Conservation (phyloP, 1,140 invertebrate genomes). For the Branchinecta lynchi region DNA sequence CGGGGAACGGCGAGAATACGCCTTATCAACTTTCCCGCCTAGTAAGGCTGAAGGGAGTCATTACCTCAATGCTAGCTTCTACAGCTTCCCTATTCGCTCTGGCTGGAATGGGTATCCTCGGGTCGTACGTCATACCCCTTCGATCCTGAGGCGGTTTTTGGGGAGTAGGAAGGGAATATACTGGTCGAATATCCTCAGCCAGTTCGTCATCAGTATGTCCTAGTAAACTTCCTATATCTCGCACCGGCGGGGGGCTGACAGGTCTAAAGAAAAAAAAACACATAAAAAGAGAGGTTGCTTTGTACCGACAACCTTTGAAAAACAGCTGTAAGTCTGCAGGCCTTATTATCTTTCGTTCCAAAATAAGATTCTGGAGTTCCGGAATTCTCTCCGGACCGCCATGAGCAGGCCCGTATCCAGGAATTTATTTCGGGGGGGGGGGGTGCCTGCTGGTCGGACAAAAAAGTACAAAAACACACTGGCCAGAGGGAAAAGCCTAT, state of each 20-base stretch:
- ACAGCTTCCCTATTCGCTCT: background rate
- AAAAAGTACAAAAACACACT: too few species aligned
- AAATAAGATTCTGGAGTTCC: too few species aligned
- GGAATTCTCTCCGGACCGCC: too few species aligned
- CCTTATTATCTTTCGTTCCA: too few species aligned
- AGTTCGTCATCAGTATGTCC: background rate
- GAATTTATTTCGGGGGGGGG: too few species aligned
- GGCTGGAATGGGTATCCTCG: background rate
- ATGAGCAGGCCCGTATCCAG: too few species aligned
- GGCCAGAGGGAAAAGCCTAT: too few species aligned
- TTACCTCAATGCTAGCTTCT: background rate
- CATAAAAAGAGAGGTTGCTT: too few species aligned
- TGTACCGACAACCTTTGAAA: too few species aligned
- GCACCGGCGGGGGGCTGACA: background rate
- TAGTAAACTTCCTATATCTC: background rate
- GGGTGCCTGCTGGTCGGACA: too few species aligned
- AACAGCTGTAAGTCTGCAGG: too few species aligned
- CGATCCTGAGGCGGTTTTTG: background rate
- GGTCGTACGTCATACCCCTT: background rate
- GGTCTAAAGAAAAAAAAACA: background rate
- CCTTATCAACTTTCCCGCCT: background rate
- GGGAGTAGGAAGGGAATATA: background rate
- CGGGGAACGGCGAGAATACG: too few species aligned
- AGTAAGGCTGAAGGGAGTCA: background rate
- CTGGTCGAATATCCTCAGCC: background rate